These are phyloP conservation scores for Zosterops pallidus DNA, from an alignment of 2,113 vertebrate species.

Conservation along the genomic window DNA sequence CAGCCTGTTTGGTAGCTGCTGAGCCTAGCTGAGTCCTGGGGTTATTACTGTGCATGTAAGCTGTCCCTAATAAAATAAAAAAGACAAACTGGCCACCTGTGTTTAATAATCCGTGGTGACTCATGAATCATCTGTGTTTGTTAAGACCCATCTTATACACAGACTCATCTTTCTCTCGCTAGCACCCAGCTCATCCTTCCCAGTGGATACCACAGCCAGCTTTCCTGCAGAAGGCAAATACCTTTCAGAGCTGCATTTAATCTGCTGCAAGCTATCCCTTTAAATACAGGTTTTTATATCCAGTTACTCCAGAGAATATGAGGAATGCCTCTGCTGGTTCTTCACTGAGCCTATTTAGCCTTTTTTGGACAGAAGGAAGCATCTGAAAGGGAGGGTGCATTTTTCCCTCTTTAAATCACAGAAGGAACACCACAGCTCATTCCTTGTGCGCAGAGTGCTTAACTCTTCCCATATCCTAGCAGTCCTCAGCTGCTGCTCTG, in stretches of 20 bases:
- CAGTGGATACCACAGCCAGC: not conserved
- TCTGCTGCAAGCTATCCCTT: not conserved
- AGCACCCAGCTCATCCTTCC: not conserved
- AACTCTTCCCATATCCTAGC: slow-evolving; percentile 6
- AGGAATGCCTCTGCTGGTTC: slow-evolving; percentile 28
- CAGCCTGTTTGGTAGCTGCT: not conserved
- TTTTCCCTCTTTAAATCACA: slow-evolving; percentile 61
- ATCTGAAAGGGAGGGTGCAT: slow-evolving; percentile 46
- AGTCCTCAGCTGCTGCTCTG: rapidly evolving
- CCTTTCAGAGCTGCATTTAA: not conserved
- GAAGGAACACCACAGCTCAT: slow-evolving; percentile 44
- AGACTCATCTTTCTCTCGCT: not conserved
- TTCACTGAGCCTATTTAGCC: slow-evolving; percentile 42
- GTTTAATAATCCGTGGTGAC: slow-evolving; percentile 6
- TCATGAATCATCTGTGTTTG: not conserved
- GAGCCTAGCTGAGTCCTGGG: not conserved
- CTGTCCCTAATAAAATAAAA: not conserved
- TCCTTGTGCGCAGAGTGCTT: not conserved
- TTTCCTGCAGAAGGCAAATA: not conserved
- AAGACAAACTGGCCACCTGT: not conserved
- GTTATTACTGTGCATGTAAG: not conserved
- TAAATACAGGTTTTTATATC: not conserved
- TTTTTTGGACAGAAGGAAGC: slow-evolving; percentile 62
- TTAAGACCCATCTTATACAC: not conserved
- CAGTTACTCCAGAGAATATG: slow-evolving; percentile 25